Percentiles rank a stretch among this genome's conserved stretches.
Evolutionary conservation across 2,113 vertebrate species (phyloP).

Genomic region (Tenebrosternarchus preto): DNA sequence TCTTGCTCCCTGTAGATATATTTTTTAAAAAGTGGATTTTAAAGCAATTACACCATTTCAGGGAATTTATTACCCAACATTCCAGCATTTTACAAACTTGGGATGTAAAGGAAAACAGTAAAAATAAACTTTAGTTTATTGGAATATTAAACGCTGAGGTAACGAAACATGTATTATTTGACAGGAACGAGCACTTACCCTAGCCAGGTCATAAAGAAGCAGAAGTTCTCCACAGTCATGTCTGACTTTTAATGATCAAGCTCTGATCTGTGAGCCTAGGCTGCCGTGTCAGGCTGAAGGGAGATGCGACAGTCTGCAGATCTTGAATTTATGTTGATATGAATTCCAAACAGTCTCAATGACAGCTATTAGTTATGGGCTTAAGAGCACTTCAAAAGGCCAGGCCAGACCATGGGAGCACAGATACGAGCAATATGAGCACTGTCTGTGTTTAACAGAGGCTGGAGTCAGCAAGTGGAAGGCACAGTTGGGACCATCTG

Average conservation of each 20-base stretch:
- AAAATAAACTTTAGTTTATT: background rate
- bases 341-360: conserved; percentile 53
- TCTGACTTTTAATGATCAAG: conserved; percentile 39
- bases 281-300: conserved; percentile 25
- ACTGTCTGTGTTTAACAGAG: conserved; percentile 56
- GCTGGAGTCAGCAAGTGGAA: conserved; percentile 40
- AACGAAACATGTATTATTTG: background rate
- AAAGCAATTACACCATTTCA: background rate
- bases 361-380: conserved; percentile 49
- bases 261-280: conserved; percentile 23
- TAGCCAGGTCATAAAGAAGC: conserved; percentile 34
- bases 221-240: conserved; percentile 26
- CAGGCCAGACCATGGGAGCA: conserved; percentile 31
- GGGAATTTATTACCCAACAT: background rate
- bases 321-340: conserved; percentile 53
- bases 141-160: background rate
- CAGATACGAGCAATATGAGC: conserved; percentile 45
- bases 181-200: background rate
- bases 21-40: background rate
- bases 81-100: background rate
- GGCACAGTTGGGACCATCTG: conserved; percentile 43
- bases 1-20: background rate
- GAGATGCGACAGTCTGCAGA: conserved; percentile 34
- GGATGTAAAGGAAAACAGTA: background rate
- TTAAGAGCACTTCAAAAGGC: conserved; percentile 56